Conservation (phyloP, 2,113 vertebrate genomes). For the Sinocyclocheilus anshuiensis region DNA sequence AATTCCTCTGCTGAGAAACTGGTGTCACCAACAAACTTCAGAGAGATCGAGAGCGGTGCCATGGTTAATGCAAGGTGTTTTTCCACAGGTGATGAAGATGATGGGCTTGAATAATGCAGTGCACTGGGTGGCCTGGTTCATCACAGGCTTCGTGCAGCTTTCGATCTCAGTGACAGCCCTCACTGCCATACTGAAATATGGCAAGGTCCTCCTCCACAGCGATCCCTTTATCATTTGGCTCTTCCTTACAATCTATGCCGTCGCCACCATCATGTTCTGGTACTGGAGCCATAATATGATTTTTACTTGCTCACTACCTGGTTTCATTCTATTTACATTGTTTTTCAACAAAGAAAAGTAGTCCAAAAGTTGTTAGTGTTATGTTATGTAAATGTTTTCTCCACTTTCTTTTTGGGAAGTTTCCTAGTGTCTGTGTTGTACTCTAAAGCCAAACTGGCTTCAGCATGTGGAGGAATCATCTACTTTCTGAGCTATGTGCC, state of each 20-base stretch:
- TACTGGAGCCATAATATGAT: slow-evolving; percentile 54
- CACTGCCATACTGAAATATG: slow-evolving; percentile 93
- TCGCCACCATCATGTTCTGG: slow-evolving; percentile 99
- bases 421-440: slow-evolving; percentile 96
- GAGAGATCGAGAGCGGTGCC: background rate
- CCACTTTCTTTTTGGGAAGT: slow-evolving; percentile 67
- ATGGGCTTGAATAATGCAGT: slow-evolving; percentile 97
- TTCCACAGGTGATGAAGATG: slow-evolving; percentile 94
- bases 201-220: slow-evolving; percentile 92
- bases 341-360: background rate
- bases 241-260: slow-evolving; percentile 90
- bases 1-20: too few species aligned
- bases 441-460: slow-evolving; percentile 95
- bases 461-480: slow-evolving; percentile 94
- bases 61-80: background rate
- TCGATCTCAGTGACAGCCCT: slow-evolving; percentile 94
- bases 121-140: slow-evolving; percentile 99
- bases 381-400: background rate
- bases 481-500: slow-evolving; percentile 98
- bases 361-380: background rate
- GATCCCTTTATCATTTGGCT: slow-evolving; percentile 97
- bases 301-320: background rate
- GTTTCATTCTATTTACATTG: background rate
- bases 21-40: background rate
- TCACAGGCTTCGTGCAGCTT: slow-evolving; percentile 94